phyloP scores from a whole-genome alignment of 2,797 vertebrate genomes.

The Leptoclinus maculatus region DNA sequence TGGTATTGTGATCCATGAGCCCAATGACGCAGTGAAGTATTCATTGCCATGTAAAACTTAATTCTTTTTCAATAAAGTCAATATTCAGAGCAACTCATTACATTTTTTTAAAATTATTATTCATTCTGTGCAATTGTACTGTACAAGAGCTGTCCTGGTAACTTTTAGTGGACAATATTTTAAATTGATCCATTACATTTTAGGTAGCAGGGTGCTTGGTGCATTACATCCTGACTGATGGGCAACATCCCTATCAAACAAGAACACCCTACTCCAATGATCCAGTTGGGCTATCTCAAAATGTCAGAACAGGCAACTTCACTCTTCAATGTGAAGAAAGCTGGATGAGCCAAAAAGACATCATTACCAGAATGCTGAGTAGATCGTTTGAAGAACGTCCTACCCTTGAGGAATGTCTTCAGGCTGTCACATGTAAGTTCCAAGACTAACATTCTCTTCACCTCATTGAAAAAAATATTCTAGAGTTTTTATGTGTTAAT shows the following conservation, averaged over 20 bases:
- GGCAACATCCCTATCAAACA: not conserved
- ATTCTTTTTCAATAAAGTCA: not conserved
- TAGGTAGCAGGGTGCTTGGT: not conserved
- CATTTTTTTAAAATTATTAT: not conserved
- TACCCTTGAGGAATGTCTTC: not conserved
- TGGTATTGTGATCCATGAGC: not conserved
- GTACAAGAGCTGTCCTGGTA: not conserved
- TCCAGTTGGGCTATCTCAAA: not conserved
- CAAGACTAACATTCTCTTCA: not conserved
- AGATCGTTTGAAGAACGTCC: not conserved
- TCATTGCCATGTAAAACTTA: no score
- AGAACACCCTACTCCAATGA: not conserved
- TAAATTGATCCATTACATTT: not conserved
- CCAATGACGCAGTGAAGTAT: not conserved
- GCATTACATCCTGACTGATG: conserved; percentile 11
- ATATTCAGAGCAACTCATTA: not conserved
- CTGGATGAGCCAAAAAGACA: not conserved
- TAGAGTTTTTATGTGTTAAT: no score
- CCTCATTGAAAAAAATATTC: no score
- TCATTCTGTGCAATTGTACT: not conserved
- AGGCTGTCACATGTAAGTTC: not conserved
- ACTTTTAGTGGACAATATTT: not conserved
- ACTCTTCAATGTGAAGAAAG: not conserved
- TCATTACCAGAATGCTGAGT: not conserved
- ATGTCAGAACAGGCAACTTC: not conserved